A percentile compares a stretch with the other conserved stretches of the same genome.
Evolutionary conservation across 2,797 vertebrate species (phyloP).

Genomic region (Simalia tracyae): DNA sequence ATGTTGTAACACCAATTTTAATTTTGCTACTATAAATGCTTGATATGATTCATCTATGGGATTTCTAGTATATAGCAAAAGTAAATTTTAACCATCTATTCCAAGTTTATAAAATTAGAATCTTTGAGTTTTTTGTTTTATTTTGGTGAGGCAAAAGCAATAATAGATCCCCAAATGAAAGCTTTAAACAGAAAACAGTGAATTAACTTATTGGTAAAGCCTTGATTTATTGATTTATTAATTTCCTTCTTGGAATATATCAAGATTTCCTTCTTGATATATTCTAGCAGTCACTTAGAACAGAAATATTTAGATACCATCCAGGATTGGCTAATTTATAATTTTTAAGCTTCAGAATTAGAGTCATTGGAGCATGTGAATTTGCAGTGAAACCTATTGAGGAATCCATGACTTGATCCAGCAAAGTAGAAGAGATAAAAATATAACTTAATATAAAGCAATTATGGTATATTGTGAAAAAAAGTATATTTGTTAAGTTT

Average conservation of each 20-base stretch:
- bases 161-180: background rate
- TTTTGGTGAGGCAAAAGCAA: background rate
- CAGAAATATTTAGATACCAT: background rate
- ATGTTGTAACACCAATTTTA: background rate
- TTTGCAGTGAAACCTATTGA: background rate
- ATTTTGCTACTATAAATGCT: background rate
- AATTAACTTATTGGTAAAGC: background rate
- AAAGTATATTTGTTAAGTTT: background rate
- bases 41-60: background rate
- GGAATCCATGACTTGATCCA: background rate
- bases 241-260: background rate
- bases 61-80: background rate
- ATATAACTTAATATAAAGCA: background rate
- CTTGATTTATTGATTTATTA: background rate
- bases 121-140: background rate
- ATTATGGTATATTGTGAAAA: background rate
- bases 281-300: background rate
- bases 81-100: background rate
- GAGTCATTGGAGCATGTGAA: background rate
- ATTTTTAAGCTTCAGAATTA: too few relatives aligned
- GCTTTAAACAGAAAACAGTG: background rate
- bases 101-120: background rate
- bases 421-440: background rate
- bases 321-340: background rate
- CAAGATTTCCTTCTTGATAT: background rate